Evolutionary conservation across 2,797 vertebrate species (phyloP), one percentile per base, ranked within the genome.

Genomic region (Cheirogaleus major): DNA sequence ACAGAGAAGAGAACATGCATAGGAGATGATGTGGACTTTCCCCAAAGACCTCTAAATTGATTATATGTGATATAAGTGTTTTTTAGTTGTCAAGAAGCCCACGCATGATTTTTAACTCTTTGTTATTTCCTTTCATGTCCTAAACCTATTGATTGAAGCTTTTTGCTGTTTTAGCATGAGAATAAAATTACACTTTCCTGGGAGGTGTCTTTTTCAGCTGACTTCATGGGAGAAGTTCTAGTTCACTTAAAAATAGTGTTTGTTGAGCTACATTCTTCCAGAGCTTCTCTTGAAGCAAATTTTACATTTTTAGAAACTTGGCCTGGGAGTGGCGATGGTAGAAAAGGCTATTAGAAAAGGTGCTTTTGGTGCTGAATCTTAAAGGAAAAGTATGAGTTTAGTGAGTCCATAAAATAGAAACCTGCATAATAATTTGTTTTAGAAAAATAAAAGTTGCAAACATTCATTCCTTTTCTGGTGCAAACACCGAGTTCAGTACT

Each of bases 311-410:
- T 81, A 69, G 73, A 65, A 88, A 52, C 10, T 78, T 81, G 57
- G 41, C 35, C 69, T 45, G 43, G 15, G 43, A 86, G 7, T 83
- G 27, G 59, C 59, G 14, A n/a, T 78, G 22, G 27, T 50, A 78
- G 41, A 59, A 84, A 59, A 81, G 18, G 5, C n/a, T 78, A 73
- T 63, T 88, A 65, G 52, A 93, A 2, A 38, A 75, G 43, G n/a
- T 69, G 13, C 30, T 87, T 52, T 89, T 85, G 17, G 43, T 23
- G 61, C 43, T 81, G 59, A 72, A 52, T 82, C 43, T 84, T 84
- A 81, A 76, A 93, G 43, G 55, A 65, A 73, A 57, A 90, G 23
- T 55, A 59, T 63, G 63, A 78, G n/a, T 91, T 97, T 92, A 79
- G 23, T 70, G 35, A 7, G 23, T 38, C 50, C 50, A 38, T 38